phyloP scores from a whole-genome alignment of 2,113 vertebrate species.

The Xerus inauris region DNA sequence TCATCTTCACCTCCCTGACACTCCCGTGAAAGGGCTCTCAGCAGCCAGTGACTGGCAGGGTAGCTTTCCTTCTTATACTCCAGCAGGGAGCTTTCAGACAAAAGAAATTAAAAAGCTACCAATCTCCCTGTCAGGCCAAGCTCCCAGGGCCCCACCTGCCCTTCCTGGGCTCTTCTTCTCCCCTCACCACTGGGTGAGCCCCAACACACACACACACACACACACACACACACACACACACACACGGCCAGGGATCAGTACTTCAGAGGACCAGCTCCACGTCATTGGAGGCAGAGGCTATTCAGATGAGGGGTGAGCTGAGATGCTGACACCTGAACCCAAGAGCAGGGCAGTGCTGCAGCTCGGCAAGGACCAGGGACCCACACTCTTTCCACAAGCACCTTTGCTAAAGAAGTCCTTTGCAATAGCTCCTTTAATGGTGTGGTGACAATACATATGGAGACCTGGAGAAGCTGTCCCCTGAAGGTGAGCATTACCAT shows the following conservation, averaged over 20 bases:
- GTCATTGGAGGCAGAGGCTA: not conserved
- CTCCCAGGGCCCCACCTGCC: not conserved
- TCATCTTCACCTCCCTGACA: constrained; percentile 83
- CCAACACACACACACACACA: not conserved
- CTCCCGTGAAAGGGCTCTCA: constrained; percentile 69
- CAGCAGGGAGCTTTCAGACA: constrained; percentile 17
- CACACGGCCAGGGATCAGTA: accelerated
- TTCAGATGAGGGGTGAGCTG: not conserved
- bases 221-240: not conserved
- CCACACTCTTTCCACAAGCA: accelerated
- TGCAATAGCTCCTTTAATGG: accelerated
- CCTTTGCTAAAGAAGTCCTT: not conserved
- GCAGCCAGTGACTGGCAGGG: constrained; percentile 73
- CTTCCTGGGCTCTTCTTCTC: not conserved
- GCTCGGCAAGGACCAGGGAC: not conserved
- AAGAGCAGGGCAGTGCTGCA: accelerated
- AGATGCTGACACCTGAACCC: not conserved
- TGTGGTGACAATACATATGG: not conserved
- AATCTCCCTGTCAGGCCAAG: constrained; percentile 54
- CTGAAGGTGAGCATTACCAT: not conserved
- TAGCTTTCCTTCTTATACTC: constrained; percentile 3
- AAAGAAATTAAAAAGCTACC: constrained; percentile 60
- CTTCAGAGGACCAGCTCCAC: not conserved
- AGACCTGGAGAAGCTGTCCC: too few relatives aligned
- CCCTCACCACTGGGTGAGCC: not conserved